phyloP scores from a whole-genome alignment of 1,140 invertebrate genomes.

The Diploscapter pachys region DNA sequence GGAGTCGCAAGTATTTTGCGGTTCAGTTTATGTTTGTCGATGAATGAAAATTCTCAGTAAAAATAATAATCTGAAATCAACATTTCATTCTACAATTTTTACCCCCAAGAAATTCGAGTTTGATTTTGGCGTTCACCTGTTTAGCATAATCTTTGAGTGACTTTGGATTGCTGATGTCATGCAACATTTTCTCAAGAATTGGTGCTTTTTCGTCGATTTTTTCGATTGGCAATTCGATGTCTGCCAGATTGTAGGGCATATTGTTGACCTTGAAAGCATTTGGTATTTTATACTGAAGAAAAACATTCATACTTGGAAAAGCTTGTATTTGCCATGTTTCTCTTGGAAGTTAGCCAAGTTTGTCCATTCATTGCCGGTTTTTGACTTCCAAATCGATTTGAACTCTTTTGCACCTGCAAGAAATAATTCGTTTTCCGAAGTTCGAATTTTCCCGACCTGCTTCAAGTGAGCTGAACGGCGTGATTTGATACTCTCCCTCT shows the following conservation, averaged over 20 bases:
- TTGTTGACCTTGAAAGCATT: slow-evolving; percentile 18
- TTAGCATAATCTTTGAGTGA: slow-evolving; percentile 14
- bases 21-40: background rate
- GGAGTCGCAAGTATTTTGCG: slow-evolving; percentile 2
- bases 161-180: slow-evolving; percentile 22
- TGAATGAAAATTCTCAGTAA: background rate
- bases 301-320: slow-evolving; percentile 58
- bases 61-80: too few species aligned
- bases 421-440: slow-evolving; percentile 62
- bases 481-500: slow-evolving; percentile 30
- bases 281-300: background rate
- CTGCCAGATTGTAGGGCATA: slow-evolving; percentile 46
- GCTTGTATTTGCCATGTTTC: slow-evolving; percentile 62
- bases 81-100: too few species aligned
- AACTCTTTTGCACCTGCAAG: slow-evolving; percentile 64
- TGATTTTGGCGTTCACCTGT: background rate
- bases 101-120: too few species aligned
- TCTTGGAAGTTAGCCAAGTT: slow-evolving; percentile 59
- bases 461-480: slow-evolving; percentile 47
- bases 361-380: slow-evolving; percentile 64
- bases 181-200: slow-evolving; percentile 8
- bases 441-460: slow-evolving; percentile 58
- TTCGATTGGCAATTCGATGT: slow-evolving; percentile 27
- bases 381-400: slow-evolving; percentile 63
- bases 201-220: slow-evolving; percentile 24